phyloP scores from a whole-genome alignment of 37 sponge, comb jelly and placozoan genomes.

The Amphimedon queenslandica region DNA sequence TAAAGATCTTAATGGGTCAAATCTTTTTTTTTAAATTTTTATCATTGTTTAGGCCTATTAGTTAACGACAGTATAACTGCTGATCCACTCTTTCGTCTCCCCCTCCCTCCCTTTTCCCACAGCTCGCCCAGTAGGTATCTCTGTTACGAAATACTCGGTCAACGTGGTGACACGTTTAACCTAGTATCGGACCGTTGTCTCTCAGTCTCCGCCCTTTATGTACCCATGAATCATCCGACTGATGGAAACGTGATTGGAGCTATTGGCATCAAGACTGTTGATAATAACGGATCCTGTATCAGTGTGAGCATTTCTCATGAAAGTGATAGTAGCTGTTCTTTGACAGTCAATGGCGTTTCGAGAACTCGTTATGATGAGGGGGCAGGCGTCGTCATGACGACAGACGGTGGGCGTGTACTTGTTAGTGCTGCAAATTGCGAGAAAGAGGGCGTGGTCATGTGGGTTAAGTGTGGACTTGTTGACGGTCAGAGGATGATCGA shows the following conservation, averaged over 20 bases:
- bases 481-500: constrained; percentile 6
- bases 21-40: no score
- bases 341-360: background rate
- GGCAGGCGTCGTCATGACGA: constrained; percentile 10
- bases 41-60: background rate
- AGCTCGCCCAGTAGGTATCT: background rate
- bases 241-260: constrained; percentile 18
- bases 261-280: constrained; percentile 24
- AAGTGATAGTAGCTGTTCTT: background rate
- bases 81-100: constrained; percentile 28
- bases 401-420: constrained; percentile 12
- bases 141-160: constrained; percentile 53
- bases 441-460: constrained; percentile 30
- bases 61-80: constrained; percentile 30
- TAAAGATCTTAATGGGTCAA: no score
- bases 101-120: background rate
- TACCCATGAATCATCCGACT: background rate
- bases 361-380: background rate
- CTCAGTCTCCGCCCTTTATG: constrained; percentile 49
- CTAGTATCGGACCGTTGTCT: constrained; percentile 17
- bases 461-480: constrained; percentile 21
- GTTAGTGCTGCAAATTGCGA: constrained; percentile 53
- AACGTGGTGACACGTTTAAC: constrained; percentile 13
- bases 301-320: constrained; percentile 1
- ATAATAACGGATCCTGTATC: constrained; percentile 8